These are phyloP conservation scores for Heterotis niloticus DNA, from an alignment of 2,113 vertebrate genomes.

Conservation along the genomic window DNA sequence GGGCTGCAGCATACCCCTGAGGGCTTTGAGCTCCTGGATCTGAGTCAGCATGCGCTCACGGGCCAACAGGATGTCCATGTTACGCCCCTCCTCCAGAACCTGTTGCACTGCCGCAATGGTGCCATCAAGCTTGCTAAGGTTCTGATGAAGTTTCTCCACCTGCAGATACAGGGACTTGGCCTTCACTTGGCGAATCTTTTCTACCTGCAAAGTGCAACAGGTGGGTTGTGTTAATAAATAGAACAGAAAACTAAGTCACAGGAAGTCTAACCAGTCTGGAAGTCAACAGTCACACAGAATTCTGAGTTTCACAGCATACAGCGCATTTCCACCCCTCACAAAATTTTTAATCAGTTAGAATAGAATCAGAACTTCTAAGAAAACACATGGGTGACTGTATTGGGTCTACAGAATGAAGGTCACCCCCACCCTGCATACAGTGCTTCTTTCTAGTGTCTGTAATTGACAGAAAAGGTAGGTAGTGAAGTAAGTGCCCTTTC, in stretches of 20 bases:
- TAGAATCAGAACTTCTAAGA: no score
- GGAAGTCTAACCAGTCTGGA: no score
- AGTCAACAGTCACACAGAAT: no score
- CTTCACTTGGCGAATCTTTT: slow-evolving; percentile 98
- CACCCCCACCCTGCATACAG: background rate
- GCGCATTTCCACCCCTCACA: no score
- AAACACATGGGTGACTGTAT: background rate
- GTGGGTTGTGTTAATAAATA: no score
- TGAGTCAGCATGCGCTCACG: slow-evolving; percentile 93
- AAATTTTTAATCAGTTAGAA: no score
- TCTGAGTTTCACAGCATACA: no score
- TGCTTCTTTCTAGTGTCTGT: background rate
- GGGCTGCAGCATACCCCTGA: slow-evolving; percentile 83
- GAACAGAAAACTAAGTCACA: background rate
- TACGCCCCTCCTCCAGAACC: slow-evolving; percentile 88
- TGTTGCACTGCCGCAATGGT: slow-evolving; percentile 91
- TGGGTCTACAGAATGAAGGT: background rate
- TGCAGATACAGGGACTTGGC: slow-evolving; percentile 96
- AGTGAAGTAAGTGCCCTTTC: slow-evolving; percentile 18
- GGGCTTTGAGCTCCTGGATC: slow-evolving; percentile 90
- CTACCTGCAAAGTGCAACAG: slow-evolving; percentile 70
- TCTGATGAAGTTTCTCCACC: slow-evolving; percentile 93
- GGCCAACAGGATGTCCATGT: slow-evolving; percentile 87
- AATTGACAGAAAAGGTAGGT: background rate
- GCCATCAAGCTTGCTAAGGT: slow-evolving; percentile 89